A percentile compares a stretch with the other conserved stretches of the same genome.
Conservation (phyloP, 1,140 invertebrate genomes). For the Drosophila bipectinata region DNA sequence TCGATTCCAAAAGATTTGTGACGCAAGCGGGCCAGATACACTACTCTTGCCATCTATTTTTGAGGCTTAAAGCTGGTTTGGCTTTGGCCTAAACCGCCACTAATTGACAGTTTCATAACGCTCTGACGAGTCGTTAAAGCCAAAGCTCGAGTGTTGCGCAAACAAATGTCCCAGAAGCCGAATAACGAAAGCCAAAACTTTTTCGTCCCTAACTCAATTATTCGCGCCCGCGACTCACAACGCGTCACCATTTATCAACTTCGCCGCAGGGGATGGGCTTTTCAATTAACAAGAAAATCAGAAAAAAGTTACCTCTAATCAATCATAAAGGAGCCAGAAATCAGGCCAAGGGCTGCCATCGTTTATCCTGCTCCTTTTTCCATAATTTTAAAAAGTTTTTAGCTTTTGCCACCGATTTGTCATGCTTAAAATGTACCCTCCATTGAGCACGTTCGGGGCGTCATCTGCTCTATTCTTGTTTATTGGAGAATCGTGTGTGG, state of each 20-base stretch:
- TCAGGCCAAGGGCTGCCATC: neutral
- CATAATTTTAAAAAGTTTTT: constrained; percentile 35
- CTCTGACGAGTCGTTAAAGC: constrained; percentile 63
- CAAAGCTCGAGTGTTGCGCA: constrained; percentile 72
- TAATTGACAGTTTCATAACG: constrained; percentile 76
- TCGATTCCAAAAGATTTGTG: constrained; percentile 55
- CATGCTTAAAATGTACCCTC: constrained; percentile 43
- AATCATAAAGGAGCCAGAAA: constrained; percentile 46
- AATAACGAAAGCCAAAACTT: constrained; percentile 21
- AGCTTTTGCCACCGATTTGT: constrained; percentile 34
- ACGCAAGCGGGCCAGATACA: constrained; percentile 38
- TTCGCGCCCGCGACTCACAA: constrained; percentile 31
- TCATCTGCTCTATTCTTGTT: constrained; percentile 46
- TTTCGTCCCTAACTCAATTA: constrained; percentile 46
- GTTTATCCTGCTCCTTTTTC: constrained; percentile 2
- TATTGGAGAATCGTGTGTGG: constrained; percentile 43
- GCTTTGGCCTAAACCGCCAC: constrained; percentile 52
- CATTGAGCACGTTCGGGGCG: constrained; percentile 29
- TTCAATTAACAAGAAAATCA: constrained; percentile 65
- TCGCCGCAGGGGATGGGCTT: constrained; percentile 17
- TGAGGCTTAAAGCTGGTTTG: constrained; percentile 56
- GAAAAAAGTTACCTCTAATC: constrained; percentile 50
- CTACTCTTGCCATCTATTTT: neutral
- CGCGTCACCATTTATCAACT: constrained; percentile 59
- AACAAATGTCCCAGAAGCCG: constrained; percentile 54